Evolutionary conservation across 2,797 vertebrate genomes (phyloP), one percentile per base, ranked within the genome.

Genomic region (Columba guinea): DNA sequence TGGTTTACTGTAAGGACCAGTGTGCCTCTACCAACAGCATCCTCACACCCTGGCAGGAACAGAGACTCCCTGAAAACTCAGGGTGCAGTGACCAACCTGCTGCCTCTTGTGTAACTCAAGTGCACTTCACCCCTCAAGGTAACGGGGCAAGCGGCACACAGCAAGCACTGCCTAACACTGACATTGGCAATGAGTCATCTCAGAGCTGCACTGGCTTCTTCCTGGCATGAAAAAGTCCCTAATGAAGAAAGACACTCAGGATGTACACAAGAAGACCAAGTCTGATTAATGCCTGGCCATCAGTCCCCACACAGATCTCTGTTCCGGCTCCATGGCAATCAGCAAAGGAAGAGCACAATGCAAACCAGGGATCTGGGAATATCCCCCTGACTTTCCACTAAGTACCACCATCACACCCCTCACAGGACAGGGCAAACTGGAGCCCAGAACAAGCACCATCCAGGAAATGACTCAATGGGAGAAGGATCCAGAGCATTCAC

Each of bases 381-480:
- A 74, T 17, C 9, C 18, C 2, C 12, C 19, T 26, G 19, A 46
- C 11, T 64, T 58, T 5, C 30, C 13, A 52, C 4, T 26, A 62
- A 70, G 49, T 12, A 52, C 26, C 35, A 84, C 23, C n/a, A 83
- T 11, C 1, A 2, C 19, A 67, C 46, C 74, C n/a, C 63, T 87
- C 49, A 34, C 58, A 76, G 28, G 27, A 8, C 15, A 44, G 19
- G 30, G 28, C 59, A 79, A 91, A 30, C 27, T 34, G 39, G 55
- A 87, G 67, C 19, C 35, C 34, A 55, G 69, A 75, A 77, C 35
- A 60, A 74, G 46, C 46, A 89, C 48, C 70, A 83, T 5, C 23
- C 93, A 96, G 95, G 87, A 97, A 95, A 93, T 95, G 90, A 96
- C 86, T 90, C 0, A 0, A 78, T 51, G 11, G 41, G 34, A 93